Evolutionary conservation across 2,113 vertebrate species (phyloP).

Genomic region (Phalacrocorax brasilianus): DNA sequence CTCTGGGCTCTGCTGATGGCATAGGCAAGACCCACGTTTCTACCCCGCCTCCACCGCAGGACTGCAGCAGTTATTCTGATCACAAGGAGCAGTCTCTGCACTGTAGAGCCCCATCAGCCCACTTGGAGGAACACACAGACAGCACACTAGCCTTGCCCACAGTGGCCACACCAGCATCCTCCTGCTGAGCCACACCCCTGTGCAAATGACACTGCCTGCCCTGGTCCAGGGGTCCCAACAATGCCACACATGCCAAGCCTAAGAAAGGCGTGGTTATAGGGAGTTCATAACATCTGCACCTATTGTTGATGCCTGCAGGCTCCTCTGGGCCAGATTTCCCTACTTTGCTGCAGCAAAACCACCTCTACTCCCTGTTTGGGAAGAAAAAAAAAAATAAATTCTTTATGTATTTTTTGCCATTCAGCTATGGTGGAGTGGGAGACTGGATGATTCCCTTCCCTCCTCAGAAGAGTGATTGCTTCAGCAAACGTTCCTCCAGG

Average conservation of each 20-base stretch:
- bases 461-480: not conserved
- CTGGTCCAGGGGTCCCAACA: not conserved
- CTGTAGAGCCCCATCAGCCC: not conserved
- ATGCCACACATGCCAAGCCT: not conserved
- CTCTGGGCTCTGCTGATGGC: not conserved
- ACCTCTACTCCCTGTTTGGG: not conserved
- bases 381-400: not conserved
- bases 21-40: not conserved
- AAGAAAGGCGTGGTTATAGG: not conserved
- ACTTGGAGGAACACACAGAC: not conserved
- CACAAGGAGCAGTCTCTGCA: not conserved
- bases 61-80: not conserved
- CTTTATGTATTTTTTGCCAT: not conserved
- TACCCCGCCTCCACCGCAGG: not conserved
- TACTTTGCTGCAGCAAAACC: not conserved
- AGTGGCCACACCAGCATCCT: not conserved
- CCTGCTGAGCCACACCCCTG: not conserved
- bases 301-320: not conserved
- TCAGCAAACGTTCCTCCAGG: not conserved
- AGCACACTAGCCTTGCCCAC: not conserved
- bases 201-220: not conserved
- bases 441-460: not conserved
- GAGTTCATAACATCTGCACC: not conserved
- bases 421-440: not conserved
- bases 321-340: not conserved